Evolutionary conservation across 2,113 vertebrate genomes (phyloP).

Genomic region (Myotis yumanensis): DNA sequence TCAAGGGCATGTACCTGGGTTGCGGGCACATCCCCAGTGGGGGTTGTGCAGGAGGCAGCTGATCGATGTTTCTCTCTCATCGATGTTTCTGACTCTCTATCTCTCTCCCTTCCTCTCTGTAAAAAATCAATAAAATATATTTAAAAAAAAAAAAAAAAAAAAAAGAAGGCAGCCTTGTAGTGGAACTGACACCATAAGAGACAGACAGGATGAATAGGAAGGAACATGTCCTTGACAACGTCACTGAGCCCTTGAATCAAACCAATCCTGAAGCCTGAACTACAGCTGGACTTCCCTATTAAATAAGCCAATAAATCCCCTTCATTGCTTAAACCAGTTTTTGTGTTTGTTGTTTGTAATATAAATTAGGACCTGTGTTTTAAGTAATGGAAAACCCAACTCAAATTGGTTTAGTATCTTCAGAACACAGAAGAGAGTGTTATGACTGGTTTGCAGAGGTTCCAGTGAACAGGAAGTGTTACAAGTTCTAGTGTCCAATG

Average conservation of each 20-base stretch:
- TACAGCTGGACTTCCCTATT: background rate
- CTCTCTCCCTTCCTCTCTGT: too few relatives aligned
- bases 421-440: background rate
- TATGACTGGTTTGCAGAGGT: background rate
- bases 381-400: background rate
- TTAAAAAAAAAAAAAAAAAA: too few relatives aligned
- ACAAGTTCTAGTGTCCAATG: background rate
- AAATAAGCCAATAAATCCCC: background rate
- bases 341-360: background rate
- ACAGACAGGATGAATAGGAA: background rate
- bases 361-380: background rate
- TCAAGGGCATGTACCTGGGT: too few relatives aligned
- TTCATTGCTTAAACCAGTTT: background rate
- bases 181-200: background rate
- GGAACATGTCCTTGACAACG: background rate
- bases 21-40: too few relatives aligned
- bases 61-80: too few relatives aligned
- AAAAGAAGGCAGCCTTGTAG: background rate
- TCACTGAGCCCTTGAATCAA: background rate
- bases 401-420: background rate
- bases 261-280: background rate
- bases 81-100: too few relatives aligned
- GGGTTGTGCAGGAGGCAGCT: too few relatives aligned
- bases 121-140: too few relatives aligned
- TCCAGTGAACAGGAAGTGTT: background rate